Base-by-base conservation (phyloP, 2,113 vertebrate genomes). In the Lagenorhynchus albirostris region DNA sequence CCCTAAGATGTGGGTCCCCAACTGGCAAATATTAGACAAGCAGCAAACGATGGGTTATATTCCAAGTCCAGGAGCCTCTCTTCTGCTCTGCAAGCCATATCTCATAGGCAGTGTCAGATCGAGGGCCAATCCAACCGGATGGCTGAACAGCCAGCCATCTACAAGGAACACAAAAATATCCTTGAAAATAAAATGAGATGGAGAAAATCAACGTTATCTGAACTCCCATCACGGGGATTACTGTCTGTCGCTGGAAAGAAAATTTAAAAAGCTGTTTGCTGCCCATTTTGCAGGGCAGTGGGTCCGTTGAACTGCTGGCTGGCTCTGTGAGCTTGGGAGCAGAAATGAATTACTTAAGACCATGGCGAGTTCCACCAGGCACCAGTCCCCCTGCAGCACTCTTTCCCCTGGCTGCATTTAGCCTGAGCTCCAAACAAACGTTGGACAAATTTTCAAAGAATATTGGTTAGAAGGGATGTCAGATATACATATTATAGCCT, bases 181-280 rank as follows among this genome's bases (percentile, higher is more conserved):
- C 47, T 79, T 79, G 17, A 79, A 77, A 47, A 41, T 81, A 53
- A 38, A 58, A 79, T 60, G 36, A 91, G 47, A 58, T 47, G 7
- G 70, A 71, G 74, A 58, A 91, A 88, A 50, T 36, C 4, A 2
- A 80, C 79, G 92, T 71, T 68, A n/a, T 74, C 53, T 67, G 85
- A 94, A 80, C 53, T 71, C 58, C 47, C 17, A 0, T 62, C 10
- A 0, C 70, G 63, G 18, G 47, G 4, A 68, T 88, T 67, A n/a
- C 79, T 62, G 8, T 26, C 60, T 38, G 2, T 8, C 5, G 29
- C 11, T 71, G 36, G 33, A 68, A 79, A 74, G 89, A 89, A 89
- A 93, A 58, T 33, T 14, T 62, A 62, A n/a, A n/a, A 67, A 58
- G 62, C 68, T 44, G 15, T 55, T 58, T 29, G 53, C 17, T 84